Conservation (phyloP, 2,113 vertebrate species). For the Eulemur rufifrons region DNA sequence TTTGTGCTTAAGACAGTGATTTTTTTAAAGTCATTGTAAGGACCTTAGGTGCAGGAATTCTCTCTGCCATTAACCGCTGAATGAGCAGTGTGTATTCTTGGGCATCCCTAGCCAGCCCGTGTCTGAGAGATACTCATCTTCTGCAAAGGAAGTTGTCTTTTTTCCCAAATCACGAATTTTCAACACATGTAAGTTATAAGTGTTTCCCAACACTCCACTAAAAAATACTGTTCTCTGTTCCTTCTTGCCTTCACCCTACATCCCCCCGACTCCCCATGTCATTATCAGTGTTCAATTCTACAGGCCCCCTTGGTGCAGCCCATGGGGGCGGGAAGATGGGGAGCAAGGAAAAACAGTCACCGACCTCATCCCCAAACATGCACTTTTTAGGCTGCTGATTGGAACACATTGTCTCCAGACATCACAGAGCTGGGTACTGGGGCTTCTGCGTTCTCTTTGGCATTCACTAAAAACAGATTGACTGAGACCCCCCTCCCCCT, state of each 20-base stretch:
- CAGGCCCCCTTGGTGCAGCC: conserved; percentile 92
- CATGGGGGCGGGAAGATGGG: conserved; percentile 88
- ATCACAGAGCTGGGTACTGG: background rate
- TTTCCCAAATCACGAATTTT: background rate
- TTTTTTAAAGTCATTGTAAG: background rate
- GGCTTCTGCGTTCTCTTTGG: background rate
- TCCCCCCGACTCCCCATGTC: background rate
- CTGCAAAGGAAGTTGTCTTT: background rate
- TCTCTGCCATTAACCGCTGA: background rate
- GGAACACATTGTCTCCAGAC: conserved; percentile 48
- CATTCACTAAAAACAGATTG: conserved; percentile 58
- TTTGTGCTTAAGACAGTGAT: background rate
- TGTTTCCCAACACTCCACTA: background rate
- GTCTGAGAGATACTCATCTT: background rate
- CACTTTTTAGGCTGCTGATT: background rate
- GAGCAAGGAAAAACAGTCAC: conserved; percentile 93
- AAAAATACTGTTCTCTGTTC: background rate
- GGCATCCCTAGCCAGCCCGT: background rate
- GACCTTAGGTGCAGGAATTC: background rate
- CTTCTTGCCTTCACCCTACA: background rate
- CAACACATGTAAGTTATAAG: background rate
- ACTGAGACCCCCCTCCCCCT: background rate
- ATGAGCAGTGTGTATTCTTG: background rate
- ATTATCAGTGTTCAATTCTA: background rate
- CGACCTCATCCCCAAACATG: conserved; percentile 86